Evolutionary conservation across 1,140 invertebrate species (phyloP), one percentile per base, ranked within the genome.

Genomic region (Drosophila murphyi): DNA sequence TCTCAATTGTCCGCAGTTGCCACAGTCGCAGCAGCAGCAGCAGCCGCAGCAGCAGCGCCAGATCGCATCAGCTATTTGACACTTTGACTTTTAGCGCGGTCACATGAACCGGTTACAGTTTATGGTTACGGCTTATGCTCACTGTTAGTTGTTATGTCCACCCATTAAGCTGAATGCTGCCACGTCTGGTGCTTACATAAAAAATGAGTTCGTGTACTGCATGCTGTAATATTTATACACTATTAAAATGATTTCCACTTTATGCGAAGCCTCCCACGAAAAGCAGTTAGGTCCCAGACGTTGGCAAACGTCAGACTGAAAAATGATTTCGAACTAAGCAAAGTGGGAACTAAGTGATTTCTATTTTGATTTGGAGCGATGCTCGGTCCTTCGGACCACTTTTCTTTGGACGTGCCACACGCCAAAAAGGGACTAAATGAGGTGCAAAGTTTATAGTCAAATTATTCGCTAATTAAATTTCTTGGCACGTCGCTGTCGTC

Each of bases 381-480:
- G 28, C 34, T 37, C 8, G 35, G 29, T 41, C 64, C 39, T 43
- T 39, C 29, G 35, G 28, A 45, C 37, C 47, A 59, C n/a, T 55
- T 57, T 2, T 6, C 6, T 7, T 20, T 20, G 48, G 65, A 56
- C 63, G 61, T 74, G 43, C 31, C 41, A 35, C 48, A 48, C 29
- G 50, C 35, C 29, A 20, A 37, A 4, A 43, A 59, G 48, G 34
- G 34, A 6, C 57, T n/a, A 54, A 65, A 76, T 51, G 80, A 72
- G 85, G 73, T 78, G 67, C 51, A 52, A 78, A 75, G 76, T 59
- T 57, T 73, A 48, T 29, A 28, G 72, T 59, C 39, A 60, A 69
- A 80, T 78, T 83, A 78, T 68, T 70, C 74, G 69, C 68, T 88
- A 89, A 88, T 88, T 88, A 78, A 88, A 89, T 88, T 88, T 81